A percentile compares a stretch with the other conserved stretches of the same genome.
These are phyloP conservation scores for Cheilosia vulpina DNA, from an alignment of 2,888 invertebrate genomes.

Conservation along the genomic window DNA sequence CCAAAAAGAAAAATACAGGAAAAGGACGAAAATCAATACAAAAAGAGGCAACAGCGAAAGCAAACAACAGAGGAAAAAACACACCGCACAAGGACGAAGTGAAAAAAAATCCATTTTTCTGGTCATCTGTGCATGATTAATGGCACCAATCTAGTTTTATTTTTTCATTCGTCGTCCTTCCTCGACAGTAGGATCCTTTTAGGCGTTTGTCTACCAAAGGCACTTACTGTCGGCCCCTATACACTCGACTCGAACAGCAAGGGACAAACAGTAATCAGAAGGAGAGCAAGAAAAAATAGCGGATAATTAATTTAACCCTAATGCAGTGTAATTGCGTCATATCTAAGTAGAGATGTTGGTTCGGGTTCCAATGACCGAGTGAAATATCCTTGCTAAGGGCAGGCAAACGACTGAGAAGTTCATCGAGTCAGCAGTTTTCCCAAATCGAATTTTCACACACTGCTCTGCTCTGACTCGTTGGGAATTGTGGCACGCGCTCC, in stretches of 20 bases:
- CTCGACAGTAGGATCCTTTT: conserved; percentile 40
- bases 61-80: conserved; percentile 20
- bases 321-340: conserved; percentile 75
- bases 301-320: conserved; percentile 74
- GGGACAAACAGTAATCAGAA: conserved; percentile 34
- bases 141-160: conserved; percentile 68
- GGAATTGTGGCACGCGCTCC: neutral
- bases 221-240: conserved; percentile 49
- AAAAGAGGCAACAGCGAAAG: conserved; percentile 55
- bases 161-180: conserved; percentile 20
- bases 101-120: conserved; percentile 73
- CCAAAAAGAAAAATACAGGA: conserved; percentile 29
- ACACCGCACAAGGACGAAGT: conserved; percentile 61
- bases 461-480: neutral
- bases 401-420: conserved; percentile 62
- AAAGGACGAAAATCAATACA: conserved; percentile 72
- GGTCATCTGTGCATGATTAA: conserved; percentile 76
- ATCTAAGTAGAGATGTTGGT: conserved; percentile 29
- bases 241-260: conserved; percentile 28
- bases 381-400: conserved; percentile 56
- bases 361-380: conserved; percentile 11
- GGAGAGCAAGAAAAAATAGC: conserved; percentile 47
- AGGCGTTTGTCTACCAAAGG: conserved; percentile 43
- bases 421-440: conserved; percentile 66
- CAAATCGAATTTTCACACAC: conserved; percentile 8